Base-by-base conservation (phyloP, 2,113 vertebrate genomes). In the Macaca mulatta region DNA sequence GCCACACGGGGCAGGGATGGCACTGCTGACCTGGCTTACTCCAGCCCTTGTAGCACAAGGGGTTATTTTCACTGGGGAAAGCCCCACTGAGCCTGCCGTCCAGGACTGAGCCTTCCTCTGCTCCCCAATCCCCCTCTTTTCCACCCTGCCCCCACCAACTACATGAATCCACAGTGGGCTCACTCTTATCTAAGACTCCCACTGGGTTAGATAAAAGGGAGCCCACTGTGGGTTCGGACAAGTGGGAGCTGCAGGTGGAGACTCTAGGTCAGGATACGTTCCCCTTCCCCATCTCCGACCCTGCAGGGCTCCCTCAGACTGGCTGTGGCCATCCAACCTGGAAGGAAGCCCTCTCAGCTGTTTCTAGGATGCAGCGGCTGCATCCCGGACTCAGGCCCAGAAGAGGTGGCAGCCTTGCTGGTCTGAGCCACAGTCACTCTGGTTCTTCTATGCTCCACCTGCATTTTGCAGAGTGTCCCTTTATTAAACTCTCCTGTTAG, bases 341-440 rank as follows among this genome's bases (percentile, higher is more conserved):
- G 38, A 40, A 77, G 59, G 72, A 52, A 52, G 52, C 22, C n/a
- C 40, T 69, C 38, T 32, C 30, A 6, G 50, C 30, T 59, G 30
- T 32, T 57, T 32, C 87, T 25, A 40, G 61, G 25, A 17, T 57
- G 38, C 38, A 43, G 50, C 8, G n/a, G 40, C 22, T 9, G 23
- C 2, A 1, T 23, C 23, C n/a, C 11, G 11, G 0, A 7, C 18
- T 12, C 14, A 85, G 38, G 18, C 9, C 80, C 17, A 32, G 48
- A 69, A 72, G 11, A 22, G 40, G 27, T 22, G 16, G 23, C 48
- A 45, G 38, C 50, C 52, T 57, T 0, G 3, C 64, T 38, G 64
- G 27, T 35, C 1, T 25, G 1, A 35, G 55, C 52, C 55, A 1
- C 1, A 0, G 8, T 25, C 17, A 23, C 61, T 16, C 38, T 8